Percentiles rank a stretch among this genome's conserved stretches.
phyloP scores from a whole-genome alignment of 2,113 vertebrate genomes.

The Bagarius yarrelli region DNA sequence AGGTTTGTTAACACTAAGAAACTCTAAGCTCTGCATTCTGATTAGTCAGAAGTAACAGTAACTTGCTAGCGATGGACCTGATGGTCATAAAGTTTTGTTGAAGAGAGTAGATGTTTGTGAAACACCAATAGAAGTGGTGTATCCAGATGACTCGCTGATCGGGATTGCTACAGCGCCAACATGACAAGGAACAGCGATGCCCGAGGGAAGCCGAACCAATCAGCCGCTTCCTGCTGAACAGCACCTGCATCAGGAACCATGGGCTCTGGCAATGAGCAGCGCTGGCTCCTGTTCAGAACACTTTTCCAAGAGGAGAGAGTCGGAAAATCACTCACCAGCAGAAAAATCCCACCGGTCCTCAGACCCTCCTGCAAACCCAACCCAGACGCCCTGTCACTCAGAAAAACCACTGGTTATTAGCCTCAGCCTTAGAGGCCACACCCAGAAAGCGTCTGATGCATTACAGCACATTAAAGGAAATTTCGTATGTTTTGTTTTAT shows the following conservation, averaged over 20 bases:
- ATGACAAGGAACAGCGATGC: not conserved
- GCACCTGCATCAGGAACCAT: not conserved
- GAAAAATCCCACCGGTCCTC: too few species aligned
- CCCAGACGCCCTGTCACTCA: too few species aligned
- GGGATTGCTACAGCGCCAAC: not conserved
- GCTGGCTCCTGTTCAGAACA: not conserved
- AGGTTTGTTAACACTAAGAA: not conserved
- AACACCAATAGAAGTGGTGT: too few species aligned
- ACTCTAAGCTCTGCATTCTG: not conserved
- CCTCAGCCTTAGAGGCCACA: too few species aligned
- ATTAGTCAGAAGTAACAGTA: not conserved
- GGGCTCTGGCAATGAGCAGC: not conserved
- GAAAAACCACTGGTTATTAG: too few species aligned
- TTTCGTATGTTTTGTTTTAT: too few species aligned
- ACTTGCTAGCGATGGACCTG: too few species aligned
- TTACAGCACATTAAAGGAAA: too few species aligned
- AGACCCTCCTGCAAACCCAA: too few species aligned
- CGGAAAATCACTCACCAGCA: not conserved
- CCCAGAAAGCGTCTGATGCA: too few species aligned
- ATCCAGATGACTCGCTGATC: not conserved
- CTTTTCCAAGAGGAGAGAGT: not conserved
- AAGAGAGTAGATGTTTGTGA: too few species aligned
- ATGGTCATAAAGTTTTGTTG: not conserved
- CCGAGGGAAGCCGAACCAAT: slow-evolving; percentile 12
- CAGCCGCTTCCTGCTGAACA: not conserved